A percentile compares a stretch with the other conserved stretches of the same genome.
phyloP scores from a whole-genome alignment of 1,140 invertebrate genomes.

The Mamestra configurata region DNA sequence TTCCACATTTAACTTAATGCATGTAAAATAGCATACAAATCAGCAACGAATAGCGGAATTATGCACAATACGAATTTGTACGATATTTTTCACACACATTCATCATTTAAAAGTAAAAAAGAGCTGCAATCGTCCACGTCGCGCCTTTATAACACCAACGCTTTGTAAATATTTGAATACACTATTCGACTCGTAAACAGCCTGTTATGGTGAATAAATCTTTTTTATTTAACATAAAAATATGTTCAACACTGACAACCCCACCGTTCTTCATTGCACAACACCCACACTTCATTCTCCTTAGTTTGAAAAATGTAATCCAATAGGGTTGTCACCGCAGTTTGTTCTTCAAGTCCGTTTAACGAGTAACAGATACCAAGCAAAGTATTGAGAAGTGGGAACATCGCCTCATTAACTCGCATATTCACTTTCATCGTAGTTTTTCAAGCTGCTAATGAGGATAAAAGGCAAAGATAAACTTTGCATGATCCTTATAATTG shows the following conservation, averaged over 20 bases:
- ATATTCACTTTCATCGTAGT: background rate
- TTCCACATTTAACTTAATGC: too few species aligned
- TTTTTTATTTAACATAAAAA: too few species aligned
- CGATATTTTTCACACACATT: background rate
- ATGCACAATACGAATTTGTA: background rate
- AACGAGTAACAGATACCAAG: constrained; percentile 26
- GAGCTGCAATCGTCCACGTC: background rate
- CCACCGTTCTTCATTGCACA: background rate
- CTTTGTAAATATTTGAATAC: constrained; percentile 1
- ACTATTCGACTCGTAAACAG: background rate
- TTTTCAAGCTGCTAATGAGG: too few species aligned
- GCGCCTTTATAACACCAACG: background rate
- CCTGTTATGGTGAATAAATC: too few species aligned
- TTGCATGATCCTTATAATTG: too few species aligned
- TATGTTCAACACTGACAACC: too few species aligned
- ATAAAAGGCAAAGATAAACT: too few species aligned
- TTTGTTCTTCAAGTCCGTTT: constrained; percentile 8
- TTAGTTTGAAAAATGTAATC: constrained; percentile 44
- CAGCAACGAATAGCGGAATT: background rate
- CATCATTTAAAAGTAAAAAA: background rate
- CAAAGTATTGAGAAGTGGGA: background rate
- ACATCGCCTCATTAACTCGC: background rate
- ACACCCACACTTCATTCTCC: background rate
- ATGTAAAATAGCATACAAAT: too few species aligned
- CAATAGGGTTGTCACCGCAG: constrained; percentile 31